Evolutionary conservation across 2,888 invertebrate genomes (phyloP).

Genomic region (Meloe dianella): DNA sequence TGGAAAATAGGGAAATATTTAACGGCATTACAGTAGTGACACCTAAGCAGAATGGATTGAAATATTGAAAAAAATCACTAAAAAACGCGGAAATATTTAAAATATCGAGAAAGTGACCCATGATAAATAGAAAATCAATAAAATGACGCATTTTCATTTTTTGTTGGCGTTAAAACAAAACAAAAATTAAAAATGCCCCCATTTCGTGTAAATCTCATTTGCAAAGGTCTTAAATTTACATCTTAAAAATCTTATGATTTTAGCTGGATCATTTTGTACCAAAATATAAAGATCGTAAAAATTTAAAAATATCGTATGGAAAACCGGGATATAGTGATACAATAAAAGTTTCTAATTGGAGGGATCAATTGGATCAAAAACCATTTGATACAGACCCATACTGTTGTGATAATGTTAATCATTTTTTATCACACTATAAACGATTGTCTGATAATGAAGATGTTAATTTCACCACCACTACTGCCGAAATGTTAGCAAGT

Average conservation of each 20-base stretch:
- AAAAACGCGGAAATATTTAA: neutral
- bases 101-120: neutral
- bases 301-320: constrained; percentile 15
- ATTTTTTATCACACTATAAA: constrained; percentile 60
- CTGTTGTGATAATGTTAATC: constrained; percentile 60
- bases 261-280: neutral
- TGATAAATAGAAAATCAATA: neutral
- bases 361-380: constrained; percentile 57
- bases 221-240: neutral
- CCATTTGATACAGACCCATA: constrained; percentile 63
- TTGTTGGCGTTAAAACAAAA: neutral
- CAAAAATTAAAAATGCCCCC: neutral
- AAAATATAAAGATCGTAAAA: neutral
- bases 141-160: neutral
- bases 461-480: constrained; percentile 59
- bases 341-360: constrained; percentile 62
- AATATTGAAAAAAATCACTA: neutral
- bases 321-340: constrained; percentile 22
- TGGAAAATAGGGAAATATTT: neutral
- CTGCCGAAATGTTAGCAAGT: constrained; percentile 61
- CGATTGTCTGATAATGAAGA: constrained; percentile 59
- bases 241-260: neutral
- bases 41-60: neutral
- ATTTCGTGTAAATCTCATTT: neutral
- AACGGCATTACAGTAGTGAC: neutral